These are phyloP conservation scores for Cyanocitta stelleri DNA, from an alignment of 2,113 vertebrate genomes.

Conservation along the genomic window DNA sequence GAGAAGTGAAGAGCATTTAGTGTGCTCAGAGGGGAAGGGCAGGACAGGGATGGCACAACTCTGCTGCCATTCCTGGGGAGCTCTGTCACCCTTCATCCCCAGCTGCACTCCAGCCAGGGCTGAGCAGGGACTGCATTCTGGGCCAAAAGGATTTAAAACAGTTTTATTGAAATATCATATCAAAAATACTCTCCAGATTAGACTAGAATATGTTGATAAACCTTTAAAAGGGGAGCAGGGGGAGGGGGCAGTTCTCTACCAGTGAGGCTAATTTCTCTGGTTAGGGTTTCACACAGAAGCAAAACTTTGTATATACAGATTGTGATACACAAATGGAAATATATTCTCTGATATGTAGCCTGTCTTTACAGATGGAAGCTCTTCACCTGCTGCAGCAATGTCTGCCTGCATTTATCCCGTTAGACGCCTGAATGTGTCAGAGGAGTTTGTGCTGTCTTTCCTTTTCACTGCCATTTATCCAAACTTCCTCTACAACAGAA, in stretches of 20 bases:
- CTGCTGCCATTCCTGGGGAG: background rate
- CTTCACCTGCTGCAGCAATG: background rate
- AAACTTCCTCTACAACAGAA: background rate
- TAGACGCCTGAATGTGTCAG: background rate
- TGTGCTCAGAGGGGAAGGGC: background rate
- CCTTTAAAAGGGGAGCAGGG: rapidly evolving
- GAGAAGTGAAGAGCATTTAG: background rate
- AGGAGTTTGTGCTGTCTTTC: background rate
- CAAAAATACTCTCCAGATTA: background rate
- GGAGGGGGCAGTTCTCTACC: background rate
- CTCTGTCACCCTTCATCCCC: background rate
- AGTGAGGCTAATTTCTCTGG: background rate
- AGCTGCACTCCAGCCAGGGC: background rate
- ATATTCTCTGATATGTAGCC: background rate
- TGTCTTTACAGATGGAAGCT: background rate
- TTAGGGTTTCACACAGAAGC: background rate
- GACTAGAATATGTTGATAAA: background rate
- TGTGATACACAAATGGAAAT: background rate
- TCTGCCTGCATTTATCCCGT: background rate
- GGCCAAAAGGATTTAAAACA: background rate
- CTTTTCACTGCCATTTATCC: background rate
- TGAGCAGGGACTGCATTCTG: background rate
- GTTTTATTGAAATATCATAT: background rate
- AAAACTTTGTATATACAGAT: background rate
- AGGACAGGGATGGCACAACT: background rate